Evolutionary conservation across 1,140 invertebrate genomes (phyloP), one percentile per base, ranked within the genome.

Genomic region (Papilio helenus): DNA sequence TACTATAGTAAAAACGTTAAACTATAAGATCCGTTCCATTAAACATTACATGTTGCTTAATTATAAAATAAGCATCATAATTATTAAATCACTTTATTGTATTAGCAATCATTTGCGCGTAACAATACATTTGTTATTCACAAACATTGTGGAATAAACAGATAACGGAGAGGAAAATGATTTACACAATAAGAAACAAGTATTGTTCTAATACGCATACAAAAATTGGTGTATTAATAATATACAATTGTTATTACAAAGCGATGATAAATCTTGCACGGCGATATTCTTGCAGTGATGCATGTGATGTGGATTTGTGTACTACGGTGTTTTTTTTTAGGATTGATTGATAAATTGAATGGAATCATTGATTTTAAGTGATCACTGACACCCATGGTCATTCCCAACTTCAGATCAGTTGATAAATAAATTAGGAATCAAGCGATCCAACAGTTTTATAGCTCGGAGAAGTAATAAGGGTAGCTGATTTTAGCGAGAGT

Each of bases 41-140:
- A 65, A 55, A 55, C 4, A 55, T 51, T 51, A 51, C 23, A 16
- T 34, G 26, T 68, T 23, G 26, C 58, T 61, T 68, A 68, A 68
- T 34, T 29, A 61, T 61, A 65, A 68, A 68, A 16, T 29, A 68
- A 68, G 3, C 12, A 61, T 61, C 58, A 34, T 29, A 68, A 68
- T 68, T 29, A 68, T 16, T 29, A 26, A 26, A 29, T 29, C 61
- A 68, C 12, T 68, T 68, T 68, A 68, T 68, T 68, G 61, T 68
- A 68, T 16, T 29, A 23, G 3, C 58, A 61, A 68, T 29, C 26
- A 29, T 29, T 68, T 5, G 26, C 61, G 2, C 23, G 3, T 29
- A 68, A 68, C 61, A 68, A 68, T 68, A 68, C 26, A 26, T 68
- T 68, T 68, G 61, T 68, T 68, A 68, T 68, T 68, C 61, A 29